Base-by-base conservation (phyloP, 2,113 vertebrate species). In the Salvelinus namaycush region DNA sequence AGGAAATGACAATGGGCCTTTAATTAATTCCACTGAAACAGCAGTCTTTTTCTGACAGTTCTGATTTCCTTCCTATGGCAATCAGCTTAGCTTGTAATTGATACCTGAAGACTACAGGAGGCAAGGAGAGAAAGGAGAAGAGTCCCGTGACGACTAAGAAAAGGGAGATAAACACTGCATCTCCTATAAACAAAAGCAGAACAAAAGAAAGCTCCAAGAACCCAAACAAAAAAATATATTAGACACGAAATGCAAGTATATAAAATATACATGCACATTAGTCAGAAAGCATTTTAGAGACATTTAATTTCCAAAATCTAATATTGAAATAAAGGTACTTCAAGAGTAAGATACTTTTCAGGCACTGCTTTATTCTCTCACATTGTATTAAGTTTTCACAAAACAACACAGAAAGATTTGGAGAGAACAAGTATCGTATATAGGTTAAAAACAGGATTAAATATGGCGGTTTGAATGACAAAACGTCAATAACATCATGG, bases 341-440 rank as follows among this genome's bases (percentile, higher is more conserved):
- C 49, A 51, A 14, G 49, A 14, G 3, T 51, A 12, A 54, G 34
- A 79, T 68, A 65, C 34, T 51, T 77, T 84, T 85, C 79, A 90
- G 87, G 88, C 87, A 90, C 90, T 86, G 89, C 79, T 92, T 90
- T 90, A 91, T 92, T 91, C 76, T 60, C 24, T 89, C 89, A 91
- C 84, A 90, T 87, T 91, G 90, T 89, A 73, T 83, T 83, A 75
- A 86, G 69, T 83, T 79, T 70, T 82, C 75, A 89, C 84, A 51
- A 87, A 75, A 90, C 83, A 87, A 68, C 39, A 83, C 81, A 84
- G 79, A 69, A 82, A 87, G 84, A 84, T 8, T 70, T 74, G 83
- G 78, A 90, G 76, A 87, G 62, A 81, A 81, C 76, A 75, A 74
- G 70, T 54, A 51, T 20, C 48, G 39, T 72, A 79, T 71, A 79